phyloP scores from a whole-genome alignment of 2,797 vertebrate genomes.

The Halcyon smyrnensis region DNA sequence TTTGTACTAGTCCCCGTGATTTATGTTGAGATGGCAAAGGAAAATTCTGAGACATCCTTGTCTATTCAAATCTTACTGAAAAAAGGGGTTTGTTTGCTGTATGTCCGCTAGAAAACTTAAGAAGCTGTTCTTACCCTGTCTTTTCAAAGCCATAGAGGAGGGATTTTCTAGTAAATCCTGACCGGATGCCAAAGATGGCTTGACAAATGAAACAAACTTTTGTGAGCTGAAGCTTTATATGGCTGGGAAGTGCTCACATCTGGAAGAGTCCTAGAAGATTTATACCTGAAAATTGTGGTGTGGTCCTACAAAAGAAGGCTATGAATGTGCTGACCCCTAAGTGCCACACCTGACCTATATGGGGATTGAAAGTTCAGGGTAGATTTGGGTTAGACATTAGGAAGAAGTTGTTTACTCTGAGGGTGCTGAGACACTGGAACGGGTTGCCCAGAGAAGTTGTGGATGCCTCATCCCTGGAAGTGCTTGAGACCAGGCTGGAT shows the following conservation, averaged over 20 bases:
- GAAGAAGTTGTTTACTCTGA: too few species aligned
- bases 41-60: not conserved
- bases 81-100: not conserved
- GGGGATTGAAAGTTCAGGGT: too few species aligned
- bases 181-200: not conserved
- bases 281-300: not conserved
- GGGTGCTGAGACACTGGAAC: too few species aligned
- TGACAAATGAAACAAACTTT: not conserved
- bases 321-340: not conserved
- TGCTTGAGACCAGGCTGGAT: too few species aligned
- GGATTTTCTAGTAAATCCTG: not conserved
- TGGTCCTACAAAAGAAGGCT: not conserved
- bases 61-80: not conserved
- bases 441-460: too few species aligned
- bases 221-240: not conserved
- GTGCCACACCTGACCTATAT: rapidly evolving
- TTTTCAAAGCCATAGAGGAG: not conserved
- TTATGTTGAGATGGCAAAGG: not conserved
- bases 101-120: not conserved
- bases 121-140: not conserved
- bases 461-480: too few species aligned
- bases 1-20: not conserved
- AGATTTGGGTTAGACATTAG: too few species aligned
- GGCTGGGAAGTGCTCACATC: not conserved
- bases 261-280: not conserved